Evolutionary conservation across 2,888 invertebrate genomes (phyloP), one percentile per base, ranked within the genome.

Genomic region (Ctena decussata): DNA sequence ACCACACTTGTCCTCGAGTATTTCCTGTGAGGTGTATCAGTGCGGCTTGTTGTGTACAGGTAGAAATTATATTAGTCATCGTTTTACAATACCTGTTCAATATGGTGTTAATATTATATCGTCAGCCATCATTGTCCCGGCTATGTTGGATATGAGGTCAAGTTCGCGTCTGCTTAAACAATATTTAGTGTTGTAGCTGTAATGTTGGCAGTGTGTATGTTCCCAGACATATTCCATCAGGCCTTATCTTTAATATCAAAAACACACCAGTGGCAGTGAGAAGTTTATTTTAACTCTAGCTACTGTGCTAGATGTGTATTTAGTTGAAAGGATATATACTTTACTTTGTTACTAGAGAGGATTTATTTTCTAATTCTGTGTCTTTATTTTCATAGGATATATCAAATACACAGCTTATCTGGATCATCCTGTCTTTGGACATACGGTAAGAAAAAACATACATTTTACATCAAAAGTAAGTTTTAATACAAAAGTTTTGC

Each of bases 11-110:
- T 65, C 65, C 65, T 65, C 57, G 35, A 65, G 35, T 65, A 18
- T 65, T 65, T 65, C 65, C 65, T 65, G 65, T 65, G 35, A 65
- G 65, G 65, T 35, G 32, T 65, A 65, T 35, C 57, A 57, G 65
- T 35, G 32, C 32, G 65, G 35, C 35, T 24, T 35, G 35, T 21
- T 65, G 65, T 65, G 65, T 65, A 65, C 65, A 65, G 65, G 65
- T 65, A 65, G 35, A 35, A 57, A 65, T 65, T 11, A 65, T 65
- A 65, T 65, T 65, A 65, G 65, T 65, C 65, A 65, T 21, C 32
- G 65, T 35, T 35, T 53, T 65, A 65, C 65, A 65, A 65, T 65
- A 65, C 65, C 65, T 65, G 65, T 65, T 35, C 65, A 65, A 65
- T 65, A 65, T 65, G 65, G 65, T 65, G 65, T 65, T 65, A 65